Base-by-base conservation (phyloP, 1,140 invertebrate species). In the Drosophila tani region DNA sequence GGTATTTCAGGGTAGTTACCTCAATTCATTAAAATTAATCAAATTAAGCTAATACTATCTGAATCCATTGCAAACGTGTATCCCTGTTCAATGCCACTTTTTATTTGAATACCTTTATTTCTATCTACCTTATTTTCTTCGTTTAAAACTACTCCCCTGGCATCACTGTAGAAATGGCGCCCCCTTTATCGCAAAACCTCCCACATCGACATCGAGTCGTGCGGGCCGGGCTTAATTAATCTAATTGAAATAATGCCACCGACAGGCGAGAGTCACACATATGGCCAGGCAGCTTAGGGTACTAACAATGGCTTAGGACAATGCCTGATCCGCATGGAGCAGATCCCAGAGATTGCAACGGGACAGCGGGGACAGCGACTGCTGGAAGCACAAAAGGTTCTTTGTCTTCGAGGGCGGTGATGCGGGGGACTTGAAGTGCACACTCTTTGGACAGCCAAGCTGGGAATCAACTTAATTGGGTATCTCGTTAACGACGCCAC, bases 201-300 rank as follows among this genome's bases (percentile, higher is more conserved):
- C 8, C 17, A 43, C 41, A 21, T 43, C 19, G 40, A n/a, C 32
- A 50, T 51, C 19, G 17, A 56, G 50, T 38, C 38, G 51, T 55
- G 51, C 57, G 56, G 68, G 45, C 46, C 41, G 41, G 38, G 49
- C 50, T 49, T 71, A 71, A 83, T 71, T 71, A 83, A 83, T 83
- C 60, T 56, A 68, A 84, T 84, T 60, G 58, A 79, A 75, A 47
- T 47, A 50, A 79, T 78, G 75, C 24, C 59, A 79, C 19, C 56
- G 57, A 63, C 79, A 77, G 69, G 46, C 51, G 46, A 57, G 40
- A 45, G 55, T 50, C 17, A 21, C 51, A 58, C 74, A 79, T 63
- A 78, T 55, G 58, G 41, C 19, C 41, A 41, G 21, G 7, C 46
- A 35, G 56, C 41, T 47, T 58, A 55, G 49, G 57, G 27, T 38